Percentiles rank a stretch among this genome's conserved stretches.
Conservation (phyloP, 2,888 invertebrate species). For the Tenthredo distinguenda region DNA sequence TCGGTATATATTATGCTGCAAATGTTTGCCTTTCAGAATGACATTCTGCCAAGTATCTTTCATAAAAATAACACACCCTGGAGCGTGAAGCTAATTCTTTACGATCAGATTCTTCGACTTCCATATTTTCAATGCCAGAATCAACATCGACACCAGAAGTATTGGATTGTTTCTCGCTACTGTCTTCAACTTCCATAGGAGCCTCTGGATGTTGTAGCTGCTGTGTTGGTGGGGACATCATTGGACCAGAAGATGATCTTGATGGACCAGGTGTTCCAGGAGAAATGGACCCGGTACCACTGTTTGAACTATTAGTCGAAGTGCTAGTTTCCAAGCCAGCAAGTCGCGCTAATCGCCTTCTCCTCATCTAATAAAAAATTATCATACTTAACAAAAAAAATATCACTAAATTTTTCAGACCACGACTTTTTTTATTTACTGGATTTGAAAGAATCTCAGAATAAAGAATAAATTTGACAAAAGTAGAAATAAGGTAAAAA, state of each 20-base stretch:
- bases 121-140: conserved; percentile 89
- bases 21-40: conserved; percentile 60
- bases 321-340: conserved; percentile 82
- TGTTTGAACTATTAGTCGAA: conserved; percentile 74
- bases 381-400: background rate
- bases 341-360: conserved; percentile 87
- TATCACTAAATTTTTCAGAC: background rate
- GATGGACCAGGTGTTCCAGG: conserved; percentile 78
- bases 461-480: background rate
- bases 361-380: conserved; percentile 82
- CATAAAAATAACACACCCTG: conserved; percentile 64
- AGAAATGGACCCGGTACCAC: conserved; percentile 75
- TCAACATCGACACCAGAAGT: conserved; percentile 83
- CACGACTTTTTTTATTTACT: background rate
- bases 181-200: conserved; percentile 83
- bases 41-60: background rate
- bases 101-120: conserved; percentile 80
- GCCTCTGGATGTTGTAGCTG: conserved; percentile 71
- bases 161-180: conserved; percentile 78
- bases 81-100: conserved; percentile 73
- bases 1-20: background rate
- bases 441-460: background rate
- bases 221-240: conserved; percentile 69
- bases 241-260: conserved; percentile 62
- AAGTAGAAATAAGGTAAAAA: background rate